These are phyloP conservation scores for Tenebrio molitor DNA, from an alignment of 1,140 invertebrate species.

Conservation along the genomic window DNA sequence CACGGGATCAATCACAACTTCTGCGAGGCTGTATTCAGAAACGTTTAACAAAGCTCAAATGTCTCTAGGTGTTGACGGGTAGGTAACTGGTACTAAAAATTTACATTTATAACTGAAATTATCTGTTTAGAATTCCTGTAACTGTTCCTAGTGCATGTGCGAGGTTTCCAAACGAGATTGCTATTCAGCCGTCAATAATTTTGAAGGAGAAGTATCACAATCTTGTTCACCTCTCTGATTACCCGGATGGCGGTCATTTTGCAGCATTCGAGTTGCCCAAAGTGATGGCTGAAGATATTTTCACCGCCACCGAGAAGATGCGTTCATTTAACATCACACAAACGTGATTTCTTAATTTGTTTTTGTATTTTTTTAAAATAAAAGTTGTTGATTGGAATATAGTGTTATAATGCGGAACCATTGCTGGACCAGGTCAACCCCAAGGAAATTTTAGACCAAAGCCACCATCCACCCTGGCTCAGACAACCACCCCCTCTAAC, in stretches of 20 bases:
- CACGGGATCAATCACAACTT: conserved; percentile 82
- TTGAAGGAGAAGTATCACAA: conserved; percentile 74
- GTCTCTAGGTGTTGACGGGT: conserved; percentile 60
- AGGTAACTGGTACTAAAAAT: not conserved
- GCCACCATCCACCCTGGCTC: too few relatives aligned
- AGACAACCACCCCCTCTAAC: too few relatives aligned
- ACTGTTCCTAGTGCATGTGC: conserved; percentile 76
- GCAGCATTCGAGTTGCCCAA: conserved; percentile 85
- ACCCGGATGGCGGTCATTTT: conserved; percentile 85
- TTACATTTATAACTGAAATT: conserved; percentile 5
- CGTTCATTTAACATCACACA: not conserved
- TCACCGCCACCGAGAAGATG: conserved; percentile 52
- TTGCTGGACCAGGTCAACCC: too few relatives aligned
- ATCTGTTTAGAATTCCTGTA: conserved; percentile 72
- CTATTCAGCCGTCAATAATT: conserved; percentile 71
- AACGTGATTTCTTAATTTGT: too few relatives aligned
- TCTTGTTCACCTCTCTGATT: conserved; percentile 74
- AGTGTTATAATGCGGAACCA: too few relatives aligned
- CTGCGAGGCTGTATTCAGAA: conserved; percentile 83
- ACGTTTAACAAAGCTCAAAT: conserved; percentile 65
- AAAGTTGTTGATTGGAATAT: too few relatives aligned
- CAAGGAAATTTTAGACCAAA: too few relatives aligned
- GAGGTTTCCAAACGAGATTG: conserved; percentile 75
- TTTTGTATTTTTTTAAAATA: too few relatives aligned
- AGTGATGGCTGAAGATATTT: conserved; percentile 76